These are phyloP conservation scores for Hypena proboscidalis DNA, from an alignment of 2,888 invertebrate species.

Conservation along the genomic window DNA sequence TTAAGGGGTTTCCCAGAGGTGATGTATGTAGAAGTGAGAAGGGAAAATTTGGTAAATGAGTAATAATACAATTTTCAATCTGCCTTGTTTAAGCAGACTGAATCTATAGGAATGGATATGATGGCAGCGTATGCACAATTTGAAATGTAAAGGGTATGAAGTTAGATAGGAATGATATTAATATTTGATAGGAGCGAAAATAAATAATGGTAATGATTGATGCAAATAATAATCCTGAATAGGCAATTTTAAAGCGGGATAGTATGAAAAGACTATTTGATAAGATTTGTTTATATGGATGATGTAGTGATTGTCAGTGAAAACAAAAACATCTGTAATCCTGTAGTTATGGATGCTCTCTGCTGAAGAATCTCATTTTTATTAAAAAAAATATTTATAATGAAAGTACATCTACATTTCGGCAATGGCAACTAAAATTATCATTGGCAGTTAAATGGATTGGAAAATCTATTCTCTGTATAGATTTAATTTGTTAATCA, in stretches of 20 bases:
- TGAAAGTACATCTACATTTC: too few relatives aligned
- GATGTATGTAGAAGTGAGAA: too few relatives aligned
- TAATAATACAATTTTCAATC: too few relatives aligned
- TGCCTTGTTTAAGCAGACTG: background rate
- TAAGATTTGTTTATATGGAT: too few relatives aligned
- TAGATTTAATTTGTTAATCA: conserved; percentile 48
- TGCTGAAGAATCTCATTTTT: background rate
- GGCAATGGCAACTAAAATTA: conserved; percentile 4
- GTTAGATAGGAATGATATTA: conserved; percentile 44
- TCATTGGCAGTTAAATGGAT: conserved; percentile 26
- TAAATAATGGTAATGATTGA: background rate
- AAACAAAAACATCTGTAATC: too few relatives aligned
- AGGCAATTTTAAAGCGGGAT: background rate
- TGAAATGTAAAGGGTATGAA: conserved; percentile 16
- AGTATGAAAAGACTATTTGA: too few relatives aligned
- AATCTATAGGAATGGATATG: conserved; percentile 1
- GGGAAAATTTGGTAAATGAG: too few relatives aligned
- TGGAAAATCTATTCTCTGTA: conserved; percentile 30
- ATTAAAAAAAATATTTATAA: background rate
- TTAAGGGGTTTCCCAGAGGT: too few relatives aligned
- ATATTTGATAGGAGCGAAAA: conserved; percentile 18
- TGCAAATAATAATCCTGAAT: background rate
- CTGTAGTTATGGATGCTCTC: too few relatives aligned
- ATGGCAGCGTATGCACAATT: conserved; percentile 14
- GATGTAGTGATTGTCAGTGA: too few relatives aligned